These are phyloP conservation scores for Buathra laborator DNA, from an alignment of 2,888 invertebrate genomes.

Conservation along the genomic window DNA sequence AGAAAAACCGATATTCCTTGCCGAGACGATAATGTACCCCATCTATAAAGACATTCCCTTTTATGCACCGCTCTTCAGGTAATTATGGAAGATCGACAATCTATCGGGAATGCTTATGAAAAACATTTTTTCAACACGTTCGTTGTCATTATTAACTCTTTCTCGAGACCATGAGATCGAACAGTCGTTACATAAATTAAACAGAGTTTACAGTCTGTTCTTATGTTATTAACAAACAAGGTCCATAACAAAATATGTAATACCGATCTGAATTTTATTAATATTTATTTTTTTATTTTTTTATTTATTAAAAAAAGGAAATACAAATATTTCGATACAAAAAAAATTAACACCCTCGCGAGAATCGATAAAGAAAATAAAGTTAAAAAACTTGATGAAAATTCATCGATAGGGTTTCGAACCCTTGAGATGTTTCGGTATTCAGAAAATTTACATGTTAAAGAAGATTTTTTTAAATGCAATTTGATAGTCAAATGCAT, in stretches of 20 bases:
- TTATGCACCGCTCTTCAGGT: constrained; percentile 24
- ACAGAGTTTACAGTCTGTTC: neutral
- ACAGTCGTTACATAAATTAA: neutral
- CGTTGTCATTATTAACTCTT: neutral
- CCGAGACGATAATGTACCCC: constrained; percentile 43
- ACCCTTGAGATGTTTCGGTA: neutral
- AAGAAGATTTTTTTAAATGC: neutral
- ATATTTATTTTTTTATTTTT: neutral
- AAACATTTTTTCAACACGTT: constrained; percentile 1
- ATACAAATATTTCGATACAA: neutral
- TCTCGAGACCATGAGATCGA: neutral
- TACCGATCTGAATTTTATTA: neutral
- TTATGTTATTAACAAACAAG: neutral
- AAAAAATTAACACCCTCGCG: neutral
- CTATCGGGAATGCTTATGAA: constrained; percentile 28
- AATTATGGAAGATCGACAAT: constrained; percentile 46
- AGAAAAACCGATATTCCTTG: constrained; percentile 57
- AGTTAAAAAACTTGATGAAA: constrained; percentile 10
- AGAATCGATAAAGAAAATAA: neutral
- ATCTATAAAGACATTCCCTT: constrained; percentile 43
- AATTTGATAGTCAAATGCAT: constrained; percentile 11
- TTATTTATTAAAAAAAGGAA: neutral
- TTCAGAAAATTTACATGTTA: constrained; percentile 1
- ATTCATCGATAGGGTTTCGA: constrained; percentile 4
- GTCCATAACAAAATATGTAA: neutral